Evolutionary conservation across 2,113 vertebrate species (phyloP).

Genomic region (Okapia johnstoni): DNA sequence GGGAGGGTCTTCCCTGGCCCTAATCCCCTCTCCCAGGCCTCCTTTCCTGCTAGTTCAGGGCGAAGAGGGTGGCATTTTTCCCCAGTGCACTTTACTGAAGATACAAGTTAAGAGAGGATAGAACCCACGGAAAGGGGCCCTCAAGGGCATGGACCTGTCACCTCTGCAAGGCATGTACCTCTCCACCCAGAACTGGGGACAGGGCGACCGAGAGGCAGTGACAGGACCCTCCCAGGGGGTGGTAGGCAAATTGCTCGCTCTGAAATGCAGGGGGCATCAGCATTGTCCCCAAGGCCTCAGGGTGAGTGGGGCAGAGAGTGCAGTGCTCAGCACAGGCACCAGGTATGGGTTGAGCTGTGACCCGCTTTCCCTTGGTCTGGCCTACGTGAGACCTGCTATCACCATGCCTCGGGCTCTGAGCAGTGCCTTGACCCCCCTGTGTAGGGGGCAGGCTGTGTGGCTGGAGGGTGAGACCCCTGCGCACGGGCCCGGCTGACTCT

Average conservation of each 20-base stretch:
- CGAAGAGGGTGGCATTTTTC: neutral
- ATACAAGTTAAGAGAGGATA: neutral
- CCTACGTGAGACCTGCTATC: neutral
- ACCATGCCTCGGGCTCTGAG: neutral
- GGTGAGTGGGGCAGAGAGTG: accelerated
- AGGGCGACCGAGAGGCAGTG: neutral
- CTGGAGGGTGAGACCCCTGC: neutral
- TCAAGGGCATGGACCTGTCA: too few species aligned
- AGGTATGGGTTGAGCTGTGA: accelerated
- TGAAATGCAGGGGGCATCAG: accelerated
- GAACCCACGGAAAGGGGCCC: neutral
- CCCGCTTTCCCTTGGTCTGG: too few species aligned
- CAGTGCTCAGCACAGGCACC: neutral
- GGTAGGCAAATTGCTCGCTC: accelerated
- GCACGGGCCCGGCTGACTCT: accelerated
- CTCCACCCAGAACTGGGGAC: accelerated
- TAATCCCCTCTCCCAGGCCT: neutral
- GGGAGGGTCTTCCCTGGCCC: neutral
- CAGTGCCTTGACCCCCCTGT: neutral
- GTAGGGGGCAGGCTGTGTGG: neutral
- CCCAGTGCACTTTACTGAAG: neutral
- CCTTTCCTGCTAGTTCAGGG: neutral
- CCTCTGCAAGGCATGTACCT: accelerated
- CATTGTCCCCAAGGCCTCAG: neutral
- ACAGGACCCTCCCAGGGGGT: accelerated